Percentiles rank a stretch among this genome's conserved stretches.
These are phyloP conservation scores for Mergus octosetaceus DNA, from an alignment of 2,797 vertebrate species.

Conservation along the genomic window DNA sequence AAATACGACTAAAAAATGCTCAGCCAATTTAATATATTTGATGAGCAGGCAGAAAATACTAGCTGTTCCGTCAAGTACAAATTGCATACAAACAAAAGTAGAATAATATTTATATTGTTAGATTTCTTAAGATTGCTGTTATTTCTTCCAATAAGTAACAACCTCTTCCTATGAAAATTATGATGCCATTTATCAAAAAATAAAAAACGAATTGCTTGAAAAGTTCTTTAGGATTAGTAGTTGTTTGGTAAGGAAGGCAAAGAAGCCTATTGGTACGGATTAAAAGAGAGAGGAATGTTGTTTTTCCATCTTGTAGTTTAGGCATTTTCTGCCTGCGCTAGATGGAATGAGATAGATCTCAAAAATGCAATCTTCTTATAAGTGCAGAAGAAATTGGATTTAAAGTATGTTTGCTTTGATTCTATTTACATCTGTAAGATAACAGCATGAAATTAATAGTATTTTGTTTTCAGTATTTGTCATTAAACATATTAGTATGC, in stretches of 20 bases:
- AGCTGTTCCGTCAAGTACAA: neutral
- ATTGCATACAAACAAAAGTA: neutral
- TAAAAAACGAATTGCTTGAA: neutral
- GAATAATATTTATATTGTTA: neutral
- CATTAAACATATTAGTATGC: neutral
- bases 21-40: neutral
- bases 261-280: neutral
- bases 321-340: neutral
- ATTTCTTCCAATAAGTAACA: neutral
- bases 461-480: conserved; percentile 39
- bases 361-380: neutral
- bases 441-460: neutral
- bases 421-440: neutral
- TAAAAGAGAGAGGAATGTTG: neutral
- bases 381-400: neutral
- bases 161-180: neutral
- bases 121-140: neutral
- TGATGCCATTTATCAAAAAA: neutral
- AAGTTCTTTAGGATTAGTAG: neutral
- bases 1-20: neutral
- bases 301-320: neutral
- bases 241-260: conserved; percentile 9
- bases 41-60: neutral
- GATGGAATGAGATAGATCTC: neutral
- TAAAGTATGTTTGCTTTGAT: neutral